Percentiles rank a stretch among this genome's conserved stretches.
Conservation (phyloP, 2,888 invertebrate species). For the Protodeltote pygarga region DNA sequence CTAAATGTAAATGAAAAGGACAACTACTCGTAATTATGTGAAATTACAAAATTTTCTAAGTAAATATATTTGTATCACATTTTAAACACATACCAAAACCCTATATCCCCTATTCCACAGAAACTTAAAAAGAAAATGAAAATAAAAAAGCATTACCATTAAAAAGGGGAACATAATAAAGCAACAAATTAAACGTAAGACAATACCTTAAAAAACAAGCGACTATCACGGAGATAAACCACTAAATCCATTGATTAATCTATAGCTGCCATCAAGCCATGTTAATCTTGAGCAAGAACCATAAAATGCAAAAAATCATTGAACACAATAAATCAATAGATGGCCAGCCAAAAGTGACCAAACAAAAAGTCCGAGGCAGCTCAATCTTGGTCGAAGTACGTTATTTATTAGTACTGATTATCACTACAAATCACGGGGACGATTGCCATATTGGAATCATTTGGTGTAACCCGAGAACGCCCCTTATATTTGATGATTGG, state of each 20-base stretch:
- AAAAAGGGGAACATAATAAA: constrained; percentile 45
- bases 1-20: too few relatives aligned
- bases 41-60: too few relatives aligned
- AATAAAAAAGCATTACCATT: constrained; percentile 37
- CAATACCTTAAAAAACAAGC: constrained; percentile 37
- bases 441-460: constrained; percentile 79
- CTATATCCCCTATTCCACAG: constrained; percentile 22
- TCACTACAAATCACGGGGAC: constrained; percentile 83
- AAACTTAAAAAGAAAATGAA: constrained; percentile 23
- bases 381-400: constrained; percentile 80
- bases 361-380: constrained; percentile 74
- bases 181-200: constrained; percentile 45
- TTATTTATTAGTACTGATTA: constrained; percentile 85
- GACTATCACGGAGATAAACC: constrained; percentile 37
- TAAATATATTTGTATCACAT: too few relatives aligned
- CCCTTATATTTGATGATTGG: constrained; percentile 86
- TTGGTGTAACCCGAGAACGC: constrained; percentile 85
- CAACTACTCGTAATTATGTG: too few relatives aligned
- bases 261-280: constrained; percentile 42
- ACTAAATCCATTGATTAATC: constrained; percentile 49
- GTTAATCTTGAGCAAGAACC: constrained; percentile 48
- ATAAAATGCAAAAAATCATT: constrained; percentile 62
- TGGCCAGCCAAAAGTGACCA: constrained; percentile 52
- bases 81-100: constrained; percentile 25
- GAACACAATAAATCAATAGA: constrained; percentile 65